Base-by-base conservation (phyloP, 2,797 vertebrate species). In the Hyperoplus lanceolatus region DNA sequence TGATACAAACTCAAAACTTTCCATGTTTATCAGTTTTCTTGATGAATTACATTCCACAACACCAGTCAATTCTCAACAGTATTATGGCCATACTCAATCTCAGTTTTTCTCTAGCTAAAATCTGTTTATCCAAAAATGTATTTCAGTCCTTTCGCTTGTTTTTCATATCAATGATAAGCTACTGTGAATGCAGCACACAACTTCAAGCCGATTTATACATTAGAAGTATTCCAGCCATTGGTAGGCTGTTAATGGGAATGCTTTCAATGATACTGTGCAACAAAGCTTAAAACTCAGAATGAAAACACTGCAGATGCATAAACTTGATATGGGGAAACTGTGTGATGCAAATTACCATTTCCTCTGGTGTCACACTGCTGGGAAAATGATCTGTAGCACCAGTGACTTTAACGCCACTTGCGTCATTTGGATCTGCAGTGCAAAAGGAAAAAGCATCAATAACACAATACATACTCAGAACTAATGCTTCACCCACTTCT, bases 301-400 rank as follows among this genome's bases (percentile, higher is more conserved):
- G 38, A 48, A 59, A 4, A 69, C 43, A 12, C 3, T 66, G 14
- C 18, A 39, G 29, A 49, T 57, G 12, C 21, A 50, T 1, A 9
- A 0, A 16, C 2, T 13, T 12, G 1, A 13, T 12, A 43, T 66
- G 53, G 8, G 21, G 61, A 63, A 70, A 83, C 61, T 70, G 4
- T 14, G 45, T 53, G 75, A 56, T 39, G 49, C n/a, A 69, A 79
- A 38, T 49, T 58, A 73, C 69, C 65, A 5, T 66, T 58, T 84
- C 77, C 66, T 85, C 41, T 72, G 67, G 53, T 29, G 42, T 58
- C 7, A 8, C 5, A 39, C 10, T 59, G 64, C 43, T 53, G 67
- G 67, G 14, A 36, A 15, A 6, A 41, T 56, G 16, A 1, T 21
- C 38, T 63, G 0, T 10, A 46, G 4, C 67, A 54, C 60, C 42